phyloP scores from a whole-genome alignment of 2,113 vertebrate genomes.

The Acrocephalus arundinaceus region DNA sequence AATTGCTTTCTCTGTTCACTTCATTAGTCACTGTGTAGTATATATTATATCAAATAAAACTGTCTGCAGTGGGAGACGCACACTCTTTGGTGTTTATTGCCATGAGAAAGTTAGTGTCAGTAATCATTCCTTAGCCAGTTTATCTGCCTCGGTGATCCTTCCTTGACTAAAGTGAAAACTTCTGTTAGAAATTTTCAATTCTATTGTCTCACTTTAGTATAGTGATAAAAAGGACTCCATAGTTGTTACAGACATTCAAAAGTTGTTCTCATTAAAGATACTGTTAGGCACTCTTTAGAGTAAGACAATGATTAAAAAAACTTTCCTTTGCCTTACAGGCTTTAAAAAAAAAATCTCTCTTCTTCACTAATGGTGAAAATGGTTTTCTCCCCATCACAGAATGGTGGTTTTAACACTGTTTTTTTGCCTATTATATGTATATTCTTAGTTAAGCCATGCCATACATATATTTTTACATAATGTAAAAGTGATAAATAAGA shows the following conservation, averaged over 20 bases:
- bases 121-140: conserved; percentile 43
- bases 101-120: conserved; percentile 31
- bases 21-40: conserved; percentile 10
- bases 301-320: conserved; percentile 15
- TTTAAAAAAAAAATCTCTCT: conserved; percentile 31
- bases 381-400: not conserved
- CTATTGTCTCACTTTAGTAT: not conserved
- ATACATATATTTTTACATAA: not conserved
- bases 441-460: not conserved
- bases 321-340: not conserved
- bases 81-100: conserved; percentile 26
- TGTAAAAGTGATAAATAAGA: not conserved
- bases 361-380: not conserved
- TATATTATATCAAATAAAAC: conserved; percentile 38
- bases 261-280: conserved; percentile 31
- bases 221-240: not conserved
- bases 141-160: conserved; percentile 18
- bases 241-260: conserved; percentile 10
- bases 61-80: not conserved
- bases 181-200: conserved; percentile 32
- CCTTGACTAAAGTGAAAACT: conserved; percentile 26
- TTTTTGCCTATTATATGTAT: not conserved
- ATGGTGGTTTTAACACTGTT: not conserved
- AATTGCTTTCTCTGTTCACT: conserved; percentile 40
- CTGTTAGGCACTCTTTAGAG: not conserved